Percentiles rank a stretch among this genome's conserved stretches.
These are phyloP conservation scores for Neopipo cinnamomea DNA, from an alignment of 2,113 vertebrate species.

Conservation along the genomic window DNA sequence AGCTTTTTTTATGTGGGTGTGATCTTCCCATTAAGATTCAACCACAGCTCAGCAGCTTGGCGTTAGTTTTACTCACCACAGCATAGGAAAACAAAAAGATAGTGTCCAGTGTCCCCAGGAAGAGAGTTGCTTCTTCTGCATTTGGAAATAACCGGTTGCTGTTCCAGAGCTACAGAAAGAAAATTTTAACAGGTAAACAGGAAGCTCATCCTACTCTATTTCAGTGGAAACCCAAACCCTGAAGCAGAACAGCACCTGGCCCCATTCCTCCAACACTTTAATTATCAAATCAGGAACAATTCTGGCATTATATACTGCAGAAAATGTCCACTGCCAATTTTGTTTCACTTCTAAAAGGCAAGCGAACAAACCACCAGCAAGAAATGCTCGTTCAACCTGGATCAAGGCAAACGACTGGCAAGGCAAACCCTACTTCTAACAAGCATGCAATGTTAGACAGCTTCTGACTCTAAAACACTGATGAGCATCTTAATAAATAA, in stretches of 20 bases:
- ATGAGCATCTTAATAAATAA: constrained; percentile 41
- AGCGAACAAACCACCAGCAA: background rate
- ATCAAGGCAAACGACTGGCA: background rate
- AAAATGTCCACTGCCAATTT: background rate
- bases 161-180: constrained; percentile 82
- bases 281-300: background rate
- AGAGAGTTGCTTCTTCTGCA: constrained; percentile 85
- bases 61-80: constrained; percentile 79
- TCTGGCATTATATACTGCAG: background rate
- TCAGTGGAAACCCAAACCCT: background rate
- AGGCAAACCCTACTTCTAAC: background rate
- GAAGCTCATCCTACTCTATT: background rate
- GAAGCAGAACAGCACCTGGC: background rate
- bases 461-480: background rate
- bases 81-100: constrained; percentile 97
- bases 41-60: background rate
- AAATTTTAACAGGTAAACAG: background rate
- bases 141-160: constrained; percentile 82
- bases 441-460: background rate
- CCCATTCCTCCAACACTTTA: background rate
- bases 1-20: background rate
- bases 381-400: background rate
- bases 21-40: background rate
- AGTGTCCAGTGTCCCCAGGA: constrained; percentile 89
- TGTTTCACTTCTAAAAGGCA: background rate